These are phyloP conservation scores for Heterodera schachtii DNA, from an alignment of 1,140 invertebrate genomes.

Conservation along the genomic window DNA sequence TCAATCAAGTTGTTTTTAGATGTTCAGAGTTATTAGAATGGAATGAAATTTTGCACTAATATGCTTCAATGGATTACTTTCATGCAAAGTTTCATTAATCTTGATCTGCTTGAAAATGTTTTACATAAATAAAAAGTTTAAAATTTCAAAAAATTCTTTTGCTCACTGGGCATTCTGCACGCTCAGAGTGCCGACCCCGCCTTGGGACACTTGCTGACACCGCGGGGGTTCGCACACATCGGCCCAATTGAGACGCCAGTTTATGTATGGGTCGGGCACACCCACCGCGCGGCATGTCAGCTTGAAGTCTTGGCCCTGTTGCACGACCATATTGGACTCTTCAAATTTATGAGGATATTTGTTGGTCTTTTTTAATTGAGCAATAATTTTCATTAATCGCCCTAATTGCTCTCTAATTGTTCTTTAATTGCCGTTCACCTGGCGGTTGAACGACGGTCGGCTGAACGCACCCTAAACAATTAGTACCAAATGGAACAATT, in stretches of 20 bases:
- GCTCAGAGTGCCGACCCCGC: conserved; percentile 80
- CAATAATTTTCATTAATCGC: too few relatives aligned
- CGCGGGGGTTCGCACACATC: conserved; percentile 78
- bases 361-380: too few relatives aligned
- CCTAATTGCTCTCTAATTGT: too few relatives aligned
- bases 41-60: too few relatives aligned
- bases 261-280: conserved; percentile 84
- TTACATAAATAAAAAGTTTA: too few relatives aligned
- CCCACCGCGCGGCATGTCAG: conserved; percentile 85
- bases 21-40: too few relatives aligned
- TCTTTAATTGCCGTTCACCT: conserved; percentile 17
- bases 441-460: conserved; percentile 65
- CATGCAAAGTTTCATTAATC: too few relatives aligned
- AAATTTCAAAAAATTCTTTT: too few relatives aligned
- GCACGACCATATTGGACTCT: conserved; percentile 54
- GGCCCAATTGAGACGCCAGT: conserved; percentile 95
- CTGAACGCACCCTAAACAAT: conserved; percentile 56
- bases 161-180: conserved; percentile 70
- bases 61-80: conserved; percentile 22
- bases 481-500: not conserved
- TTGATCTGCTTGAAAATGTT: too few relatives aligned
- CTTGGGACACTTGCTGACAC: conserved; percentile 76
- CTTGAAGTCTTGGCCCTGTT: conserved; percentile 75
- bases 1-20: too few relatives aligned
- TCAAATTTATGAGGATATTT: not conserved